phyloP scores from a whole-genome alignment of 2,113 vertebrate species.

The Dipodomys ordii region DNA sequence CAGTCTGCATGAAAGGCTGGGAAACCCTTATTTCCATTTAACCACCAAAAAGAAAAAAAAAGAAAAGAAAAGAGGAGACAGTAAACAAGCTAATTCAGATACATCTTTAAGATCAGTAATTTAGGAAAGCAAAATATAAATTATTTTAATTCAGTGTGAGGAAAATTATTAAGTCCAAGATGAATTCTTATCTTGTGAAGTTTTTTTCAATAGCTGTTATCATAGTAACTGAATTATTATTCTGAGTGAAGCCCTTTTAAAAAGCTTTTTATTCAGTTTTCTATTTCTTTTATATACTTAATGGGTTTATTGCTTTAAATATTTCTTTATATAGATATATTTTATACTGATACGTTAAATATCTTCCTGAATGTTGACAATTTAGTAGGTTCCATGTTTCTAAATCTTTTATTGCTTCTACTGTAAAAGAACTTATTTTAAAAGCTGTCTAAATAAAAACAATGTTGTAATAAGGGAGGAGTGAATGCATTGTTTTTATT shows the following conservation, averaged over 20 bases:
- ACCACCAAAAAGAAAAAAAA: too few relatives aligned
- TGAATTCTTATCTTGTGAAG: background rate
- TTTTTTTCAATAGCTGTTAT: background rate
- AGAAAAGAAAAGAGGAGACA: too few relatives aligned
- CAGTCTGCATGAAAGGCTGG: too few relatives aligned
- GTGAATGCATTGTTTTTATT: conserved; percentile 75
- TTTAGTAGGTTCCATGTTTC: conserved; percentile 12
- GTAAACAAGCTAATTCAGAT: background rate
- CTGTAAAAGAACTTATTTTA: conserved; percentile 74
- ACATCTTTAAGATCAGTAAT: background rate
- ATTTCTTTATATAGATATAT: background rate
- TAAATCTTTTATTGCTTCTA: conserved; percentile 65
- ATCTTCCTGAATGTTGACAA: conserved; percentile 10
- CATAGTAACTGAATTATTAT: background rate
- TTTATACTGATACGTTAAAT: background rate
- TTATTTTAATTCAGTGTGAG: conserved; percentile 6
- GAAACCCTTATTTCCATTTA: too few relatives aligned
- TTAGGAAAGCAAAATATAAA: background rate
- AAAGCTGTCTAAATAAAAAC: conserved; percentile 75
- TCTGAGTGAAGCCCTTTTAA: background rate
- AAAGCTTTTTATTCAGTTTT: background rate
- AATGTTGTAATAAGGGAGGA: conserved; percentile 84
- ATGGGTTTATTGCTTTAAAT: background rate
- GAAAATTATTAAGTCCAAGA: background rate
- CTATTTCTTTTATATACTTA: background rate